Evolutionary conservation across 2,888 invertebrate genomes (phyloP).

Genomic region (Cantharis flavilabris): DNA sequence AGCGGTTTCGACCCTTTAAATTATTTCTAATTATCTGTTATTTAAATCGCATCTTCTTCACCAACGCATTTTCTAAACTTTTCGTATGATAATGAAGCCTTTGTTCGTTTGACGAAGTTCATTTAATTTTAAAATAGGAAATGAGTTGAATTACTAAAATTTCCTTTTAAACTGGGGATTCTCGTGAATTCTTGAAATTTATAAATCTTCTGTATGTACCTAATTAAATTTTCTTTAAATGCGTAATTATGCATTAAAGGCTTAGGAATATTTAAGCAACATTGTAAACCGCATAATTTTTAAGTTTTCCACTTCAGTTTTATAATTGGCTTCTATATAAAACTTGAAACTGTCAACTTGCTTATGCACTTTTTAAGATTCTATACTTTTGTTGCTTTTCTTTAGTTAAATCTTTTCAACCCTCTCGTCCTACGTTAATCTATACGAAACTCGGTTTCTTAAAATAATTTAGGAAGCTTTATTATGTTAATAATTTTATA

Average conservation of each 20-base stretch:
- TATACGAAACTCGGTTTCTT: not conserved
- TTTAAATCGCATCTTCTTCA: not conserved
- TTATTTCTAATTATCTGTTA: not conserved
- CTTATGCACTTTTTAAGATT: not conserved
- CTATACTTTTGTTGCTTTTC: not conserved
- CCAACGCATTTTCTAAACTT: not conserved
- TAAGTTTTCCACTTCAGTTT: not conserved
- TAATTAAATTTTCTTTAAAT: not conserved
- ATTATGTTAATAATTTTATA: not conserved
- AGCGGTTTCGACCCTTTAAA: not conserved
- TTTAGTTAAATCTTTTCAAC: not conserved
- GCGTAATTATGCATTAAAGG: not conserved
- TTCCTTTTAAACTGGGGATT: not conserved
- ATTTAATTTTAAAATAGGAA: not conserved
- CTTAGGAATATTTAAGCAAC: not conserved
- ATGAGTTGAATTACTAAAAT: not conserved
- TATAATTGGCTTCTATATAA: not conserved
- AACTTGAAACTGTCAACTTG: not conserved
- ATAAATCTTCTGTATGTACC: not conserved
- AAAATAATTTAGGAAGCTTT: not conserved
- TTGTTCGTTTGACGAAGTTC: not conserved
- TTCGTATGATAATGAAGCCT: not conserved
- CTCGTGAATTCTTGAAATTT: not conserved
- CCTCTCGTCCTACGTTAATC: not conserved
- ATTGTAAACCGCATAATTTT: not conserved